These are phyloP conservation scores for Zoanthus sociatus DNA, from an alignment of 92 coral and sea anemone species.

Conservation along the genomic window DNA sequence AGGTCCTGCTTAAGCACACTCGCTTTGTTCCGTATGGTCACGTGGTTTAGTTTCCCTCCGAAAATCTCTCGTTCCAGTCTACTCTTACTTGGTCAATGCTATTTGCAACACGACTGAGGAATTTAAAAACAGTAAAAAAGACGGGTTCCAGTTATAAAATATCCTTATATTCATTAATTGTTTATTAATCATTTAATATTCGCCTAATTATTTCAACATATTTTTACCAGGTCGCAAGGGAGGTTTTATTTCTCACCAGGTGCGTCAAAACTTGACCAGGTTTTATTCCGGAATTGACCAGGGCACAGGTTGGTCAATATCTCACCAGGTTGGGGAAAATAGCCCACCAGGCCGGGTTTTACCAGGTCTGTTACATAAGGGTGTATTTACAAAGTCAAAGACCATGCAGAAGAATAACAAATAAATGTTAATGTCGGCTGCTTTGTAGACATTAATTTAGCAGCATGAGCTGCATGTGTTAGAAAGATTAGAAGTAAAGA, in stretches of 20 bases:
- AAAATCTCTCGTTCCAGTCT: neutral
- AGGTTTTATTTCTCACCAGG: neutral
- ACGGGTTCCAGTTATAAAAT: neutral
- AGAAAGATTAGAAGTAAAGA: too few relatives aligned
- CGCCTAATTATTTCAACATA: neutral
- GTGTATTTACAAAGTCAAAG: too few relatives aligned
- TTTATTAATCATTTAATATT: neutral
- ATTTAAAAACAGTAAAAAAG: neutral
- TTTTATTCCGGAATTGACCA: neutral
- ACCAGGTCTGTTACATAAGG: too few relatives aligned
- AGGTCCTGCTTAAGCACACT: neutral
- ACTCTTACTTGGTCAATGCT: neutral
- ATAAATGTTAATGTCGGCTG: too few relatives aligned
- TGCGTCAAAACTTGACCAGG: neutral
- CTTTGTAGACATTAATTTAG: too few relatives aligned
- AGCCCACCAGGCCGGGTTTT: too few relatives aligned
- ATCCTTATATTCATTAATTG: neutral
- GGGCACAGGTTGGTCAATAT: neutral
- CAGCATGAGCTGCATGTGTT: too few relatives aligned
- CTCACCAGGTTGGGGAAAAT: neutral
- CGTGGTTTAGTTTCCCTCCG: neutral
- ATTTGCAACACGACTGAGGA: neutral
- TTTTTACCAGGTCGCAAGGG: neutral
- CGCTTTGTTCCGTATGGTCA: neutral
- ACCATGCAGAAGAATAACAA: too few relatives aligned